Percentiles rank a stretch among this genome's conserved stretches.
Evolutionary conservation across 2,888 invertebrate genomes (phyloP).

Genomic region (Polydrusus pterygomalis): DNA sequence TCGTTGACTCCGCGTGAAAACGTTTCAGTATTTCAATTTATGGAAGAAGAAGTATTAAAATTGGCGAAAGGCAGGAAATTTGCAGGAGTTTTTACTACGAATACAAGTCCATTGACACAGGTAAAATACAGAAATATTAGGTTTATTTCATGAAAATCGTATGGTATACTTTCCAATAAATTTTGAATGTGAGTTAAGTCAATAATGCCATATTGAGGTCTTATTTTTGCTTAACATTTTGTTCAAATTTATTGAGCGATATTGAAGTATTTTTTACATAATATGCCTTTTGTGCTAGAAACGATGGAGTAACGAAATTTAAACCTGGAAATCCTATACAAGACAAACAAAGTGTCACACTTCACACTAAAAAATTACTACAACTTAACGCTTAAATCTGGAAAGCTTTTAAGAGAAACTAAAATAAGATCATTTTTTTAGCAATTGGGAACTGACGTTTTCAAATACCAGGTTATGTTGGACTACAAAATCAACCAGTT

Average conservation of each 20-base stretch:
- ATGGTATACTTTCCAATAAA: background rate
- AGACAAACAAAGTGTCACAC: too few species aligned
- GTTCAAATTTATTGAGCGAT: too few species aligned
- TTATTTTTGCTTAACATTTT: too few species aligned
- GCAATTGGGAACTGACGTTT: constrained; percentile 88
- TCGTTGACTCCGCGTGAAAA: constrained; percentile 82
- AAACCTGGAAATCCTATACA: too few species aligned
- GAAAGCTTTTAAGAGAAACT: background rate
- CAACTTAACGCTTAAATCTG: too few species aligned
- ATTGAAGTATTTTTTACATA: too few species aligned
- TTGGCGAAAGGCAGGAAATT: constrained; percentile 80
- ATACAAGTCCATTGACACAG: constrained; percentile 92
- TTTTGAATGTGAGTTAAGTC: too few species aligned
- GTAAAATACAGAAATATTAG: constrained; percentile 70
- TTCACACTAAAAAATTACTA: too few species aligned
- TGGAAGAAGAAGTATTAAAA: constrained; percentile 84
- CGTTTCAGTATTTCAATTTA: constrained; percentile 84
- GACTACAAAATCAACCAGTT: constrained; percentile 90
- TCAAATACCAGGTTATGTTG: constrained; percentile 84
- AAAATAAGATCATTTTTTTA: constrained; percentile 69
- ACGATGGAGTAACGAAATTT: too few species aligned
- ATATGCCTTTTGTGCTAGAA: too few species aligned
- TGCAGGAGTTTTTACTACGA: constrained; percentile 88
- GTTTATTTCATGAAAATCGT: background rate
- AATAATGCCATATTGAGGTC: too few species aligned